Conservation (phyloP, 2,888 invertebrate genomes). For the Belgica antarctica region DNA sequence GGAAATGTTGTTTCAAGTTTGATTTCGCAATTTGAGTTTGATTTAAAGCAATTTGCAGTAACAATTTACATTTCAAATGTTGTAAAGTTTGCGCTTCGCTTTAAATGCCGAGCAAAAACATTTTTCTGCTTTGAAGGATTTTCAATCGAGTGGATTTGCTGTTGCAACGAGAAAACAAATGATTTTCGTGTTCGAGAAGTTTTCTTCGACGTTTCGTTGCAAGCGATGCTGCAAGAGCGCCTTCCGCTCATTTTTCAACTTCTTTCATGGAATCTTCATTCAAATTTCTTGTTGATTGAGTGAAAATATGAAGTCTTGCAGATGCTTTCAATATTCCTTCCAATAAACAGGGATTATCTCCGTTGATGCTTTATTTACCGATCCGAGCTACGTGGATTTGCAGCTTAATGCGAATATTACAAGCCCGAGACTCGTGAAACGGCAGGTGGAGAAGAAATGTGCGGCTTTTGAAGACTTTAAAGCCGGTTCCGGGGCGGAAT, state of each 20-base stretch:
- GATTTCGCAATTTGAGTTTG: slow-evolving; percentile 2
- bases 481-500: neutral
- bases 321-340: neutral
- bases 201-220: slow-evolving; percentile 1
- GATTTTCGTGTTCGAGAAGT: slow-evolving; percentile 1
- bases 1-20: neutral
- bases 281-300: slow-evolving; percentile 1
- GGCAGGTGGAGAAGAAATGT: neutral
- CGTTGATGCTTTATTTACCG: slow-evolving; percentile 11
- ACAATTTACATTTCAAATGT: neutral
- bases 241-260: neutral
- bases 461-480: neutral
- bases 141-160: slow-evolving; percentile 6
- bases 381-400: neutral
- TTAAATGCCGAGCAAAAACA: neutral
- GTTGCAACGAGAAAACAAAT: neutral
- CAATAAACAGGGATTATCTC: slow-evolving; percentile 15
- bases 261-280: neutral
- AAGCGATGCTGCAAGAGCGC: neutral
- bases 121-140: neutral
- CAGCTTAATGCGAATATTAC: slow-evolving; percentile 7
- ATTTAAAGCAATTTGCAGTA: too few relatives aligned
- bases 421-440: neutral
- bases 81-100: neutral
- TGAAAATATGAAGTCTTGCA: neutral